Base-by-base conservation (phyloP, 2,113 vertebrate genomes). In the Aspiorhynchus laticeps region DNA sequence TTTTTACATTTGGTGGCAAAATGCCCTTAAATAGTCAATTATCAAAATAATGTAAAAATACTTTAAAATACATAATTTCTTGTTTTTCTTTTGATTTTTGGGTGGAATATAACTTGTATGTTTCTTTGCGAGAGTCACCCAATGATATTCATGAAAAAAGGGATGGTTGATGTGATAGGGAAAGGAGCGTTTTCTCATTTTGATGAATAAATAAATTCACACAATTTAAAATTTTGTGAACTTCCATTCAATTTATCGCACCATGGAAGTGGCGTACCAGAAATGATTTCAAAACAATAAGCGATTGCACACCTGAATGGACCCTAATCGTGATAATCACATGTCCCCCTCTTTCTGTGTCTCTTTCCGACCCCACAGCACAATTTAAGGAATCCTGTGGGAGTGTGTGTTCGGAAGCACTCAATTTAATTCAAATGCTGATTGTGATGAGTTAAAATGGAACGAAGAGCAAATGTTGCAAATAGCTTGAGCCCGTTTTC, bases 211-310 rank as follows among this genome's bases (percentile, higher is more conserved):
- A 48, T 28, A 73, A 65, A 78, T 46, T 17, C 84, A 85, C 28
- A 67, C 15, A 28, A 53, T 73, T 53, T 56, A 12, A 12, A 86
- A 67, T 36, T 5, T 36, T 3, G 69, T 19, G 6, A 67, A 36
- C 28, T 79, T 51, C 24, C 28, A 53, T 17, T 69, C 5, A 8
- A 31, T 33, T 79, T 48, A 65, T 7, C 19, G 19, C 28, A n/a
- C 28, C 31, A 53, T 33, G 4, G 41, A 48, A 83, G 41, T 24
- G 17, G 61, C 19, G 3, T 28, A 46, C n/a, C 80, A 82, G n/a
- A 69, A 83, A 71, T 46, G 11, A 46, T 63, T 59, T 77, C 15
- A 46, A 48, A 85, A 85, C 56, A 79, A 78, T 61, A 31, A 48
- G 11, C 4, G 28, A 67, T 0, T 38, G 33, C 61, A 86, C 59